Evolutionary conservation across 1,140 invertebrate species (phyloP).

Genomic region (Drosophila nebulosa): DNA sequence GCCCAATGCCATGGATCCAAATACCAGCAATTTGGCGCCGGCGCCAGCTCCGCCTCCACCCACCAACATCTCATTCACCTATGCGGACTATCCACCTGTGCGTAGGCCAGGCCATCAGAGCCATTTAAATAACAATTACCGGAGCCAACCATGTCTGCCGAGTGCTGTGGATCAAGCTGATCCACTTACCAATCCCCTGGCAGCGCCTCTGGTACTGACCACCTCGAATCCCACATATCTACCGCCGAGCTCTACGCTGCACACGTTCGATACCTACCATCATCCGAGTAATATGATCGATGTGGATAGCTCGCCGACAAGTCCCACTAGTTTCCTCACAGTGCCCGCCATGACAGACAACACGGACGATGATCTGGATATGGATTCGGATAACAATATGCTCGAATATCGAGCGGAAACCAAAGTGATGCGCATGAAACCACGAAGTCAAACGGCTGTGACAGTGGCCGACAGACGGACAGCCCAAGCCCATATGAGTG

Average conservation of each 20-base stretch:
- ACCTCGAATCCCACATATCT: conserved; percentile 61
- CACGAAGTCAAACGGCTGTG: conserved; percentile 84
- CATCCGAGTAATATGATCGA: conserved; percentile 50
- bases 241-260: conserved; percentile 8
- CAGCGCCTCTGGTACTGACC: conserved; percentile 66
- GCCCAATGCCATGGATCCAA: conserved; percentile 72
- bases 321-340: conserved; percentile 64
- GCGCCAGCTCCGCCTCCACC: conserved; percentile 46
- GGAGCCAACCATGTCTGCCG: conserved; percentile 70
- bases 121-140: conserved; percentile 48
- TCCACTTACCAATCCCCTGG: conserved; percentile 68
- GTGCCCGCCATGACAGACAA: conserved; percentile 61
- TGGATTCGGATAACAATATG: conserved; percentile 74
- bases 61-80: conserved; percentile 75
- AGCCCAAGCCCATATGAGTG: conserved; percentile 62
- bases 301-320: conserved; percentile 50
- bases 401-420: conserved; percentile 84
- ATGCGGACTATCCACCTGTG: conserved; percentile 50
- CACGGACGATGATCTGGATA: conserved; percentile 74
- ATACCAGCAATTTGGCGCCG: not conserved
- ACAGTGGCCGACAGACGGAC: conserved; percentile 55
- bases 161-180: conserved; percentile 47
- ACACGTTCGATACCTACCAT: conserved; percentile 31
- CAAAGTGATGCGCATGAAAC: conserved; percentile 85
- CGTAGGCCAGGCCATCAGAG: not conserved